phyloP scores from a whole-genome alignment of 2,113 vertebrate species.

The Psittacula cyanocephala region DNA sequence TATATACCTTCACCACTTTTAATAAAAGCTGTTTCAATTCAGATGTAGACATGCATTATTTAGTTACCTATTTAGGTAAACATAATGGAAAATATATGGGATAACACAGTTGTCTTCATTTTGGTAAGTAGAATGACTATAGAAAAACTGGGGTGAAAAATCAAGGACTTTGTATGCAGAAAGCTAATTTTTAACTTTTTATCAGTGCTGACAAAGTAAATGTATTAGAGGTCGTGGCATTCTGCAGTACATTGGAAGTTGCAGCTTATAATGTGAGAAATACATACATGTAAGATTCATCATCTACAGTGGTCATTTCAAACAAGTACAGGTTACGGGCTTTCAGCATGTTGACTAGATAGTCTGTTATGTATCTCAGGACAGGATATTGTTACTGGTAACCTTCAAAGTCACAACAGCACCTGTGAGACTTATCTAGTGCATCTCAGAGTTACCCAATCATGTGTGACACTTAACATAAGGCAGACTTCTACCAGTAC shows the following conservation, averaged over 20 bases:
- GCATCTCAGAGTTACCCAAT: constrained; percentile 73
- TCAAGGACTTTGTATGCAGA: constrained; percentile 60
- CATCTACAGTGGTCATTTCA: constrained; percentile 33
- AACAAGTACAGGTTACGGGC: background rate
- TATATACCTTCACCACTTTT: background rate
- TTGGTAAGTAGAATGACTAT: background rate
- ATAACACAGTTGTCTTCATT: background rate
- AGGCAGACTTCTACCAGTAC: constrained; percentile 63
- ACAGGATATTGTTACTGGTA: constrained; percentile 87
- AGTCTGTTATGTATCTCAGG: constrained; percentile 74
- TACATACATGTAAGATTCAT: background rate
- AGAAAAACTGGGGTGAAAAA: background rate
- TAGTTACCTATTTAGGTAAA: background rate
- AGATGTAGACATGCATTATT: background rate
- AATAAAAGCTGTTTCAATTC: background rate
- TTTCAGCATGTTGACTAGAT: background rate
- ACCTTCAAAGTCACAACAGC: constrained; percentile 74
- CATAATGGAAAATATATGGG: background rate
- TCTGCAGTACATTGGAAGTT: background rate
- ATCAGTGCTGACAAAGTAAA: constrained; percentile 63
- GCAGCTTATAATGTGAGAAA: constrained; percentile 38
- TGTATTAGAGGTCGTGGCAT: constrained; percentile 53
- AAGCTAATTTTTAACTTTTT: constrained; percentile 76
- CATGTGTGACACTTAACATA: constrained; percentile 37
- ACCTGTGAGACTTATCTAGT: constrained; percentile 71